Evolutionary conservation across 2,888 invertebrate species (phyloP).

Genomic region (Cephus pulcher): DNA sequence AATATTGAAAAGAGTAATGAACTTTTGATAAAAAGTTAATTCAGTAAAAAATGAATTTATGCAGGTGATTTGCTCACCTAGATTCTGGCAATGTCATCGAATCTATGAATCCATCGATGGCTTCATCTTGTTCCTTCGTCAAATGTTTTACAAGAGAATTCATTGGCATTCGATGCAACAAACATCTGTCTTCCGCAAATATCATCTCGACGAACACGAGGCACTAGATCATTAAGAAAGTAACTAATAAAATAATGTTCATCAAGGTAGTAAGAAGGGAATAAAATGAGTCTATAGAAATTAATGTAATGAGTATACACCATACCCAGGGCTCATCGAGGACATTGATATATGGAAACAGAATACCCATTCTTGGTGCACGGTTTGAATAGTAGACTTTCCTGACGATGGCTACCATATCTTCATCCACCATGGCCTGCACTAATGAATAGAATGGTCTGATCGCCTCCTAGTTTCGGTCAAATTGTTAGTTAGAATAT

Average conservation of each 20-base stretch:
- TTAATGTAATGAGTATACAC: conserved; percentile 3
- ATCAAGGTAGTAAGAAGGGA: background rate
- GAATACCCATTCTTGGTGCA: conserved; percentile 37
- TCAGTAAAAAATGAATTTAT: background rate
- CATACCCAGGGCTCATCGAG: conserved; percentile 44
- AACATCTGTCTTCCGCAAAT: conserved; percentile 29
- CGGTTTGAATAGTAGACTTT: conserved; percentile 29
- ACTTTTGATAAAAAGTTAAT: background rate
- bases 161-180: conserved; percentile 22
- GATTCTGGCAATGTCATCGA: conserved; percentile 28
- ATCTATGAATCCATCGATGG: conserved; percentile 29
- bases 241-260: background rate
- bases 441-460: conserved; percentile 42
- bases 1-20: background rate
- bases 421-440: conserved; percentile 36
- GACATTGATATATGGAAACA: conserved; percentile 39
- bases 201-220: conserved; percentile 28
- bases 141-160: conserved; percentile 22
- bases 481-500: background rate
- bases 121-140: conserved; percentile 21
- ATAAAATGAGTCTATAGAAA: background rate
- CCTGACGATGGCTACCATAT: conserved; percentile 42
- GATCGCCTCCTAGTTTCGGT: conserved; percentile 21
- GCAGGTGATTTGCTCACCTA: background rate
- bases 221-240: conserved; percentile 21